Conservation (phyloP, 2,888 invertebrate species). For the Ormyrus labotus region DNA sequence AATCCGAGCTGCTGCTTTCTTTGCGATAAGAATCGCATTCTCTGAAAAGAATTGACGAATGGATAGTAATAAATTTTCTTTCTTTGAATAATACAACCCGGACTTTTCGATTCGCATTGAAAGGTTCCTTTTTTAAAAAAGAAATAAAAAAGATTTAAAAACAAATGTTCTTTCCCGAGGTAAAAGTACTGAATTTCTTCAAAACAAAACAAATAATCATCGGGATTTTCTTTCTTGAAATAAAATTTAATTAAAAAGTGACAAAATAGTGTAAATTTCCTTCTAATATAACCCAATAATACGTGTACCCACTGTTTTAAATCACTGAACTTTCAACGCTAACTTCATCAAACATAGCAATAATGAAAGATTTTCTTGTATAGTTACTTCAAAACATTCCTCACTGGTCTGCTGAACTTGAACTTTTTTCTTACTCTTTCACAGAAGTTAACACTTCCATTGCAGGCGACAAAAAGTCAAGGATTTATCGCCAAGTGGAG, state of each 20-base stretch:
- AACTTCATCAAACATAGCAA: neutral
- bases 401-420: neutral
- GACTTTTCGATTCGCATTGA: too few species aligned
- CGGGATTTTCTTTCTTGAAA: too few species aligned
- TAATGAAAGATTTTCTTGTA: neutral
- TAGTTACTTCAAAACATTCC: neutral
- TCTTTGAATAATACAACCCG: too few species aligned
- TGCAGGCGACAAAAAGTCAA: constrained; percentile 7
- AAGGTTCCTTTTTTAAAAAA: too few species aligned
- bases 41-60: too few species aligned
- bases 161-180: too few species aligned
- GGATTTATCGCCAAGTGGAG: neutral
- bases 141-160: too few species aligned
- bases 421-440: neutral
- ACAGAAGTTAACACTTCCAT: constrained; percentile 2
- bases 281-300: neutral
- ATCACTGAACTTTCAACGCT: neutral
- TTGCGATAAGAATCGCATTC: too few species aligned
- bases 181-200: too few species aligned
- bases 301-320: neutral
- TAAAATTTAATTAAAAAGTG: neutral
- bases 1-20: too few species aligned
- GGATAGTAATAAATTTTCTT: too few species aligned
- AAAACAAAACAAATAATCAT: too few species aligned
- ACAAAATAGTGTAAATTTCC: neutral